A percentile compares a stretch with the other conserved stretches of the same genome.
Evolutionary conservation across 2,113 vertebrate genomes (phyloP).

Genomic region (Zosterops pallidus): DNA sequence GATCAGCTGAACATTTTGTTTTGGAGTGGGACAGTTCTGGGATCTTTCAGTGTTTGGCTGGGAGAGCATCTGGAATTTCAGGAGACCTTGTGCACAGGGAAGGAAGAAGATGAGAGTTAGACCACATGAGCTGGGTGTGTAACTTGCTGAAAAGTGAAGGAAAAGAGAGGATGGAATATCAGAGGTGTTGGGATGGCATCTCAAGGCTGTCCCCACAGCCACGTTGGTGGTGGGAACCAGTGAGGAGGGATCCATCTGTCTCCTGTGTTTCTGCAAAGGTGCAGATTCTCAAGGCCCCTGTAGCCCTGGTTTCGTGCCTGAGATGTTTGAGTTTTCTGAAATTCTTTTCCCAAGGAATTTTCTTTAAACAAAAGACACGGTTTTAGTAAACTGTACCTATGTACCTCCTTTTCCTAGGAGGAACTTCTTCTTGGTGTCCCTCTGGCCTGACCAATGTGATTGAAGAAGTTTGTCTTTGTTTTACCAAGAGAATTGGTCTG

Average conservation of each 20-base stretch:
- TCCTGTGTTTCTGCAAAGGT: neutral
- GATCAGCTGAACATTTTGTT: rapidly evolving
- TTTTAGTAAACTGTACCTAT: no score
- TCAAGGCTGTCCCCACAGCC: neutral
- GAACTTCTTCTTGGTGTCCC: no score
- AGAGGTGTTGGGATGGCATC: neutral
- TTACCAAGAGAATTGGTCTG: no score
- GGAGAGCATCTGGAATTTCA: neutral
- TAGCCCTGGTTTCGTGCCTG: no score
- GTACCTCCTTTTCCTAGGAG: no score
- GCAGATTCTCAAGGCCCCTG: neutral
- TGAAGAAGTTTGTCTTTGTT: no score
- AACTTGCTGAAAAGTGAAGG: neutral
- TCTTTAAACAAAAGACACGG: no score
- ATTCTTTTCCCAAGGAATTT: no score
- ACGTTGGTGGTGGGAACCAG: rapidly evolving
- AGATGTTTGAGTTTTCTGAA: no score
- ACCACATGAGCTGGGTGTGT: rapidly evolving
- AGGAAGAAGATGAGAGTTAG: neutral
- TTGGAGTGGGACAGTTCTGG: neutral
- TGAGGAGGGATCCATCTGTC: neutral
- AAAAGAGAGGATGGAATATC: neutral
- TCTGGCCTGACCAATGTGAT: no score
- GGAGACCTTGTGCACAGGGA: neutral
- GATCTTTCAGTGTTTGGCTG: neutral